A percentile compares a stretch with the other conserved stretches of the same genome.
Evolutionary conservation across 1,140 invertebrate species (phyloP).

Genomic region (Pogonus chalceus): DNA sequence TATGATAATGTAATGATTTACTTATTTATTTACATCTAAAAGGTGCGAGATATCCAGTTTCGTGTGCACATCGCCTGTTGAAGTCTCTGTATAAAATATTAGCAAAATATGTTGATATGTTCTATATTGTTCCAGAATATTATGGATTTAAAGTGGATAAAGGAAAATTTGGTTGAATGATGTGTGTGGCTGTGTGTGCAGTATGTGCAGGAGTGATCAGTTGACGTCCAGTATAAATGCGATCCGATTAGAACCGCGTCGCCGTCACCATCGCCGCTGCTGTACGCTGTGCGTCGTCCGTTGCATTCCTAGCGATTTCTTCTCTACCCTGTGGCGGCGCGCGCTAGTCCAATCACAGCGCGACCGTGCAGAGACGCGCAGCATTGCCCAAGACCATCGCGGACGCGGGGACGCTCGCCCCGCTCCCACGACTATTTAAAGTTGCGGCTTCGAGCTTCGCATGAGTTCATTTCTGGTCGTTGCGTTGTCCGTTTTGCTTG

Average conservation of each 20-base stretch:
- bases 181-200: background rate
- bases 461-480: conserved; percentile 31
- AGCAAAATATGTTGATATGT: background rate
- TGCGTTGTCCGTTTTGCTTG: conserved; percentile 24
- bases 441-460: conserved; percentile 26
- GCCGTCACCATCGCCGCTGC: no score
- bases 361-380: conserved; percentile 12
- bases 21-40: no score
- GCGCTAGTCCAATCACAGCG: conserved; percentile 16
- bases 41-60: no score
- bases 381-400: conserved; percentile 20
- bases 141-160: no score
- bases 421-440: conserved; percentile 29
- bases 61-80: background rate
- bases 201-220: no score
- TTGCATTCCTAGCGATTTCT: conserved; percentile 20
- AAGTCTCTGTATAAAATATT: background rate
- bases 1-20: no score
- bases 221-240: no score
- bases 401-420: conserved; percentile 22
- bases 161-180: no score
- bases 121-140: no score
- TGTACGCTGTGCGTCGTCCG: no score
- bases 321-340: conserved; percentile 27
- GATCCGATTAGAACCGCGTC: no score